Conservation (phyloP, 2,113 vertebrate genomes). For the Plestiodon gilberti region DNA sequence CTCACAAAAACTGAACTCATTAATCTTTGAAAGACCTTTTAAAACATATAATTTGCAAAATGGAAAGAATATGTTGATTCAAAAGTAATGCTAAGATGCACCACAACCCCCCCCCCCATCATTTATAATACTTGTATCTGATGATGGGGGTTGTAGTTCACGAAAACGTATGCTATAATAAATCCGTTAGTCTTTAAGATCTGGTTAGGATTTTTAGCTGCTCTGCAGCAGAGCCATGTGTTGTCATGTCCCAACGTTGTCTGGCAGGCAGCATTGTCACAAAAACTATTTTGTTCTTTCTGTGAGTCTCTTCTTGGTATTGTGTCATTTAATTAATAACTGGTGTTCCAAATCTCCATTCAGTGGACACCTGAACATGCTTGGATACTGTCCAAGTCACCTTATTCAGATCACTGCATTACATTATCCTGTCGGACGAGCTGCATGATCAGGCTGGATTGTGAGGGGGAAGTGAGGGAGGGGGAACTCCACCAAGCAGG, state of each 20-base stretch:
- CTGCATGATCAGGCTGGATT: slow-evolving; percentile 31
- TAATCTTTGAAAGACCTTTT: no score
- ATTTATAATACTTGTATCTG: no score
- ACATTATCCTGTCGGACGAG: slow-evolving; percentile 31
- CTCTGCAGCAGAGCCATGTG: not conserved
- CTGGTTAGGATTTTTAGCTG: not conserved
- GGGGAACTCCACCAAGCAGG: not conserved
- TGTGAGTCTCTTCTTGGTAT: not conserved
- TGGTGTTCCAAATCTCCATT: not conserved
- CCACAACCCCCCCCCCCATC: no score
- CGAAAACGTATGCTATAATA: no score
- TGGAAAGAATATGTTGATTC: no score
- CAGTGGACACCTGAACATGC: rapidly evolving
- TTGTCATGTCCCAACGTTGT: not conserved
- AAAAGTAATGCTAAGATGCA: no score
- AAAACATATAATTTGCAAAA: no score
- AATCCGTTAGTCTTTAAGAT: no score
- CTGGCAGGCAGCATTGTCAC: not conserved
- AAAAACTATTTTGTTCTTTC: not conserved
- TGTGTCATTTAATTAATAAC: not conserved
- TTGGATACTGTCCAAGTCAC: not conserved
- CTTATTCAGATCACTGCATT: slow-evolving; percentile 14
- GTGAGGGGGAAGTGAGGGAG: not conserved
- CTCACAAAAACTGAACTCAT: no score
- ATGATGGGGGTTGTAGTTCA: no score